Evolutionary conservation across 2,888 invertebrate genomes (phyloP).

Genomic region (Diadegma fenestrale): DNA sequence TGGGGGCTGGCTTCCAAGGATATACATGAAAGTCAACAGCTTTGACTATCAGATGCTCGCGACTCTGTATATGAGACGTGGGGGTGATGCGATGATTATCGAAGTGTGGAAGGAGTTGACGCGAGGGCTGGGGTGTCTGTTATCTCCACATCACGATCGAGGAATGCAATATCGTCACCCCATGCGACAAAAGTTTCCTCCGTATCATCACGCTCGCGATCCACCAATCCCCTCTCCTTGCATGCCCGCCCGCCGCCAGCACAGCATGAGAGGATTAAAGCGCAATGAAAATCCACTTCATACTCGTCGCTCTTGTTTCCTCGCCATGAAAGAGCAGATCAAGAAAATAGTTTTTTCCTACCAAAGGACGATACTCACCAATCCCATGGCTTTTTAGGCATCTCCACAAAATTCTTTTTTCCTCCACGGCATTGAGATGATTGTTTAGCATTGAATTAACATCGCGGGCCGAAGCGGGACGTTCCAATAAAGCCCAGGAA

Average conservation of each 20-base stretch:
- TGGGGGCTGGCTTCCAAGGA: constrained; percentile 7
- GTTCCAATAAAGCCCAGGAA: not conserved
- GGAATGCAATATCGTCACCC: constrained; percentile 85
- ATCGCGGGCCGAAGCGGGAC: not conserved
- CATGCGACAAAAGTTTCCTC: constrained; percentile 84
- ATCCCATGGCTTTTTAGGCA: constrained; percentile 12
- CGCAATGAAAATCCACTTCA: constrained; percentile 83
- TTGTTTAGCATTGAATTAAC: not conserved
- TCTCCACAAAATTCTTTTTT: not conserved
- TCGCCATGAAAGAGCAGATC: constrained; percentile 11
- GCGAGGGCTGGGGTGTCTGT: constrained; percentile 71
- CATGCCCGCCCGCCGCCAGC: not conserved
- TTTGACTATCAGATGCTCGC: constrained; percentile 19
- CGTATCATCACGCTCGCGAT: constrained; percentile 80
- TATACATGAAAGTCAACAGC: constrained; percentile 40
- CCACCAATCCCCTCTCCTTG: constrained; percentile 54
- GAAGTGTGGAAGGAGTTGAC: constrained; percentile 22
- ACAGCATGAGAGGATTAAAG: constrained; percentile 81
- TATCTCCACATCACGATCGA: constrained; percentile 84
- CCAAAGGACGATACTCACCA: constrained; percentile 11
- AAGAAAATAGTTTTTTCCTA: constrained; percentile 37
- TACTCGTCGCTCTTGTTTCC: constrained; percentile 47
- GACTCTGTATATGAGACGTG: constrained; percentile 13
- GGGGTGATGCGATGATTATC: constrained; percentile 26
- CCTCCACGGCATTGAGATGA: not conserved